A percentile compares a stretch with the other conserved stretches of the same genome.
Evolutionary conservation across 2,797 vertebrate genomes (phyloP).

Genomic region (Tympanoctomys barrerae): DNA sequence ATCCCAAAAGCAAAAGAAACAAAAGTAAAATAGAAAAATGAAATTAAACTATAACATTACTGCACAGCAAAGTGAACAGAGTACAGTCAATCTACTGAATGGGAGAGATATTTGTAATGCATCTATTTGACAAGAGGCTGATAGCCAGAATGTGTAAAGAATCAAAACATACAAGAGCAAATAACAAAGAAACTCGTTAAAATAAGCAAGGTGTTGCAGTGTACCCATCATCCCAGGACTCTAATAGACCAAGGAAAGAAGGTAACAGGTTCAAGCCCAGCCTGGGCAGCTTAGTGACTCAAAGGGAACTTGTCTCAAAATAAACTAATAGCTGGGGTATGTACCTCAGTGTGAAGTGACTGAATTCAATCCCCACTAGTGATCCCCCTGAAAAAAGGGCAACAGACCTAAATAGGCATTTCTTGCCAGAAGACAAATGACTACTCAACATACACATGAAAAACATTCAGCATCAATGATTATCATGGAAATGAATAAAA

Average conservation of each 20-base stretch:
- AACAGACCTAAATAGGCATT: background rate
- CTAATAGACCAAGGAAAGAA: background rate
- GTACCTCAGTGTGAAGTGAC: background rate
- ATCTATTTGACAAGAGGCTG: background rate
- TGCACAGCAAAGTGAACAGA: background rate
- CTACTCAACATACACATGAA: background rate
- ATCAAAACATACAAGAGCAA: background rate
- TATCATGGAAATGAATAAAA: background rate
- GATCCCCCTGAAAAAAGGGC: background rate
- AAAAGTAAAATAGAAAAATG: background rate
- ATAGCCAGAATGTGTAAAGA: background rate
- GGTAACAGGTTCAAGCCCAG: background rate
- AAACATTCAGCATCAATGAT: background rate
- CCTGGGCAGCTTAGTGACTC: background rate
- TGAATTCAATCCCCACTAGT: background rate
- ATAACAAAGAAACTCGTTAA: background rate
- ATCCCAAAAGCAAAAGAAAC: background rate
- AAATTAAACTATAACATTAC: background rate
- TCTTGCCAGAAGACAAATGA: background rate
- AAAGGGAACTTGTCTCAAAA: background rate
- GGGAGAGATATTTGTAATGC: background rate
- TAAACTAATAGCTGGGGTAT: background rate
- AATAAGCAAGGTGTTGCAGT: background rate
- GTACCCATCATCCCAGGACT: no score
- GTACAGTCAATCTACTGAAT: background rate